A percentile compares a stretch with the other conserved stretches of the same genome.
These are phyloP conservation scores for Amiota communis DNA, from an alignment of 2,888 invertebrate genomes.

Conservation along the genomic window DNA sequence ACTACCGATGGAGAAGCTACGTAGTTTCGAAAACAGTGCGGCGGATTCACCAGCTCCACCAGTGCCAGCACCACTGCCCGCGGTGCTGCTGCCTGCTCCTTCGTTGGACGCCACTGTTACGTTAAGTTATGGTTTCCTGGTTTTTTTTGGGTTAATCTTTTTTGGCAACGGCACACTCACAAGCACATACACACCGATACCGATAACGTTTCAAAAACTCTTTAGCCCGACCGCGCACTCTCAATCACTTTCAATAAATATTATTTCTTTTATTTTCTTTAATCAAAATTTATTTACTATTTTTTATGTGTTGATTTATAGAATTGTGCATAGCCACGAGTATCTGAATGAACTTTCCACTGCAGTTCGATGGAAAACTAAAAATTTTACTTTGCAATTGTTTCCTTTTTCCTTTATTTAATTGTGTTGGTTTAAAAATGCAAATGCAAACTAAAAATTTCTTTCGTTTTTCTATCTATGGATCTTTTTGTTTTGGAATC, in stretches of 20 bases:
- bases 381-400: constrained; percentile 16
- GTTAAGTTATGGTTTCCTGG: constrained; percentile 22
- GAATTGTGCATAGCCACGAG: no score
- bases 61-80: constrained; percentile 73
- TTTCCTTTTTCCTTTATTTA: constrained; percentile 12
- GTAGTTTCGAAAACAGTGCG: constrained; percentile 80
- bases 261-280: neutral
- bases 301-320: neutral
- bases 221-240: neutral
- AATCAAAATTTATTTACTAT: neutral
- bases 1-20: constrained; percentile 79
- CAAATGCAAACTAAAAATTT: constrained; percentile 3
- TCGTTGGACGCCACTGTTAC: constrained; percentile 73
- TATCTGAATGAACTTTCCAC: constrained; percentile 34
- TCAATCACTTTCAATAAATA: neutral
- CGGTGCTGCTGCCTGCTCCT: constrained; percentile 68
- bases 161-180: constrained; percentile 10
- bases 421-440: constrained; percentile 26
- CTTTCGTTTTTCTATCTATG: no score
- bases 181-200: constrained; percentile 30
- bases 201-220: no score
- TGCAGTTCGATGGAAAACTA: constrained; percentile 41
- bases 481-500: no score
- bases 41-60: constrained; percentile 71
- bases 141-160: neutral